Conservation (phyloP, 1,140 invertebrate species). For the Drosophila fuyamai region DNA sequence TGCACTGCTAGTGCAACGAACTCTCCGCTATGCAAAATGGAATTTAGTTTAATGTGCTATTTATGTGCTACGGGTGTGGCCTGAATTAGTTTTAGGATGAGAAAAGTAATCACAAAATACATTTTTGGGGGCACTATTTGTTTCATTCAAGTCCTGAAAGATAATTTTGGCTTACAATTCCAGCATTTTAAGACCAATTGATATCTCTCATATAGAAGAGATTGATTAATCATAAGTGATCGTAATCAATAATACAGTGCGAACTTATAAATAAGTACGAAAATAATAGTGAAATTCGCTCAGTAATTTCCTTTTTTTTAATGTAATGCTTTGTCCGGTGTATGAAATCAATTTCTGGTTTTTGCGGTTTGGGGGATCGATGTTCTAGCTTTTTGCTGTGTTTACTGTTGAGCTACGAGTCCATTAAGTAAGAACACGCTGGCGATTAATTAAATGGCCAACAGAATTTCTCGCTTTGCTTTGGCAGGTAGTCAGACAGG, state of each 20-base stretch:
- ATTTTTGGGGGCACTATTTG: too few relatives aligned
- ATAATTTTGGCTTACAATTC: too few relatives aligned
- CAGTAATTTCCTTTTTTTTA: neutral
- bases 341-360: conserved; percentile 10
- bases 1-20: conserved; percentile 63
- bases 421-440: conserved; percentile 47
- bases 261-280: too few relatives aligned
- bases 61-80: neutral
- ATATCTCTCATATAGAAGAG: too few relatives aligned
- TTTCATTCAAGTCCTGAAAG: too few relatives aligned
- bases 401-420: conserved; percentile 41
- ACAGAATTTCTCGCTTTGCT: conserved; percentile 39
- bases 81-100: neutral
- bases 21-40: conserved; percentile 48
- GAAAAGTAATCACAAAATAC: neutral
- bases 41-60: conserved; percentile 22
- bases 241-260: too few relatives aligned
- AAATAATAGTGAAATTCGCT: too few relatives aligned
- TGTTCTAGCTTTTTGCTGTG: conserved; percentile 17
- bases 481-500: conserved; percentile 41
- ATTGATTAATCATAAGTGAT: too few relatives aligned
- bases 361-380: conserved; percentile 10
- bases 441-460: conserved; percentile 62
- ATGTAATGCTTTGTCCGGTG: neutral
- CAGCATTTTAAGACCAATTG: too few relatives aligned